Conservation (phyloP, 1,140 invertebrate species). For the Drosophila saltans region DNA sequence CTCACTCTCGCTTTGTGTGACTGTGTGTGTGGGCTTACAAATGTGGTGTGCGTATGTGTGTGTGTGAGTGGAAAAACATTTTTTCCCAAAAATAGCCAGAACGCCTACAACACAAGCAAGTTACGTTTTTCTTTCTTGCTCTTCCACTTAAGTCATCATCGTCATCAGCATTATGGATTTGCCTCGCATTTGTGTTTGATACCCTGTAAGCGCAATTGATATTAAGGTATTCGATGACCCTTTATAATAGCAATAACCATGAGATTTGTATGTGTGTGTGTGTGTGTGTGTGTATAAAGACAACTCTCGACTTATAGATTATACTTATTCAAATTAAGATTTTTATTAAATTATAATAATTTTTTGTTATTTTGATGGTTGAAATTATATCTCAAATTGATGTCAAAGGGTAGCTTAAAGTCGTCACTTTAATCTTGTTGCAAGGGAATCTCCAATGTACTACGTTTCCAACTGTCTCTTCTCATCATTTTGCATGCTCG, state of each 20-base stretch:
- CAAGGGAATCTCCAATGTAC: background rate
- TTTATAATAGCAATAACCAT: too few relatives aligned
- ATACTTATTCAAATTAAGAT: too few relatives aligned
- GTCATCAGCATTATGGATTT: slow-evolving; percentile 70
- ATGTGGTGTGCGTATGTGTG: background rate
- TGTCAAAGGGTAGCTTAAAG: background rate
- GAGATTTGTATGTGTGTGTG: too few relatives aligned
- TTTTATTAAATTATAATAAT: too few relatives aligned
- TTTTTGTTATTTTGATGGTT: too few relatives aligned
- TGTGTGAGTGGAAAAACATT: slow-evolving; percentile 19
- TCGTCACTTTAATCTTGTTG: background rate
- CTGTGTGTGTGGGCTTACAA: background rate
- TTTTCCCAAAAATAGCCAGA: slow-evolving; percentile 41
- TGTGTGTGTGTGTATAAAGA: too few relatives aligned
- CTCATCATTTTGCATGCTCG: slow-evolving; percentile 60
- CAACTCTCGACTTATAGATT: too few relatives aligned
- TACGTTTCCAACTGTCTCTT: background rate
- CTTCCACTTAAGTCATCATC: slow-evolving; percentile 57
- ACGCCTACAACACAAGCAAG: slow-evolving; percentile 34
- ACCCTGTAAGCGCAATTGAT: background rate
- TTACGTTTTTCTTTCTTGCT: slow-evolving; percentile 22
- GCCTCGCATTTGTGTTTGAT: background rate
- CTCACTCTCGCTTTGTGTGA: background rate
- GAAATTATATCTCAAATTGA: too few relatives aligned
- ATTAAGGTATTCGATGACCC: too few relatives aligned